These are phyloP conservation scores for Charanyca ferruginea DNA, from an alignment of 2,888 invertebrate species.

Conservation along the genomic window DNA sequence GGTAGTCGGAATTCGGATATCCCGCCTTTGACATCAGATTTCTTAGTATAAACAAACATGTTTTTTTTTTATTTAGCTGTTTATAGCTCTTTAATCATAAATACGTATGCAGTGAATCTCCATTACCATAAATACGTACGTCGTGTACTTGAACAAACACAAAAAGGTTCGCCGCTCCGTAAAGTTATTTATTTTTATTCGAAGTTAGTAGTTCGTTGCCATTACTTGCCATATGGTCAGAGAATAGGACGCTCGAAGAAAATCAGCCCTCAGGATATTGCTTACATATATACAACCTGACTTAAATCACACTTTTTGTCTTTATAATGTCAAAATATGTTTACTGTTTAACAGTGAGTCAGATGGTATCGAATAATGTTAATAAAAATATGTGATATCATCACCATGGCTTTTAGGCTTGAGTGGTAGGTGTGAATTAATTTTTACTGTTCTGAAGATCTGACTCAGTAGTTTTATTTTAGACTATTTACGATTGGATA, in stretches of 20 bases:
- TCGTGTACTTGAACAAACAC: constrained; percentile 52
- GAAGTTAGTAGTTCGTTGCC: constrained; percentile 27
- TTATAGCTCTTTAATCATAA: constrained; percentile 48
- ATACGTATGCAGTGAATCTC: constrained; percentile 56
- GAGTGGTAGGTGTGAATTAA: constrained; percentile 40
- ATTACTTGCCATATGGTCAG: constrained; percentile 36
- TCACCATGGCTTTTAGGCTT: constrained; percentile 16
- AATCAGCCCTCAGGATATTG: not conserved
- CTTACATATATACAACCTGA: not conserved
- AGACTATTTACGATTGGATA: not conserved
- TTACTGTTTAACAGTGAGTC: constrained; percentile 37
- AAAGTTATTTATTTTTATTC: constrained; percentile 40
- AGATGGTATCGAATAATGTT: constrained; percentile 19
- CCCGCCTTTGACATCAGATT: not conserved
- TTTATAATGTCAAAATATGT: constrained; percentile 11
- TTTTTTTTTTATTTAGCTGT: constrained; percentile 32
- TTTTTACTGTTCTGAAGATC: not conserved
- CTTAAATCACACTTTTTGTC: constrained; percentile 1
- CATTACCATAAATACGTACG: constrained; percentile 70
- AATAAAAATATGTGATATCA: constrained; percentile 36
- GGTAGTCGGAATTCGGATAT: constrained; percentile 6
- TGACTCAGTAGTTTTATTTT: constrained; percentile 3
- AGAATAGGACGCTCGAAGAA: not conserved
- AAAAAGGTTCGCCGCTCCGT: constrained; percentile 57
- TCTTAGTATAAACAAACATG: constrained; percentile 34